These are phyloP conservation scores for Lumbricus terrestris DNA, from an alignment of 2,888 invertebrate genomes.

Conservation along the genomic window DNA sequence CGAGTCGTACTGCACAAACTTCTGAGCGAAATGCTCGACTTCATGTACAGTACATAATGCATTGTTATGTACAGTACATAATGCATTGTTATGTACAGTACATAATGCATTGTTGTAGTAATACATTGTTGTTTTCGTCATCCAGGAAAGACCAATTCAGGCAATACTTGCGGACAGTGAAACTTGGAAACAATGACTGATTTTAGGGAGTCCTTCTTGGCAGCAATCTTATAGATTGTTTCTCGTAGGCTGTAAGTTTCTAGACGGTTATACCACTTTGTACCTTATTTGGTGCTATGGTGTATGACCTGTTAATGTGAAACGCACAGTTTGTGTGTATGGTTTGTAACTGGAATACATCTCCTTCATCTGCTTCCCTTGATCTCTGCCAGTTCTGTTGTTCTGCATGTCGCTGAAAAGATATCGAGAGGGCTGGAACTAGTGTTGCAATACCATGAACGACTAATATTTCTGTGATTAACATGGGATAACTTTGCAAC, in stretches of 20 bases:
- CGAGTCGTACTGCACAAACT: slow-evolving; percentile 92
- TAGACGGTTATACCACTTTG: background rate
- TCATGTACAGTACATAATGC: slow-evolving; percentile 25
- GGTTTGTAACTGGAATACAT: background rate
- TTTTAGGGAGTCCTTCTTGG: background rate
- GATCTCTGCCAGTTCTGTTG: background rate
- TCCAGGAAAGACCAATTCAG: background rate
- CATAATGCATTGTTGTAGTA: background rate
- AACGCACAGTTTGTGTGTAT: background rate
- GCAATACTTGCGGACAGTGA: background rate
- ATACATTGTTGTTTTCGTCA: background rate
- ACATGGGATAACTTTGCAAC: background rate
- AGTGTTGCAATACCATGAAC: background rate
- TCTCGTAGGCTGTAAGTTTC: background rate
- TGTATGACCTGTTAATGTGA: background rate
- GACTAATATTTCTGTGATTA: background rate
- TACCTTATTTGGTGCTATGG: background rate
- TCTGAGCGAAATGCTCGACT: slow-evolving; percentile 91
- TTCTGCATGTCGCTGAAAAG: background rate
- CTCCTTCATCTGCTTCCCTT: background rate
- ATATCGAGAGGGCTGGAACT: background rate
- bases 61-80: slow-evolving; percentile 27
- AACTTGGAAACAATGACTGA: background rate
- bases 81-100: slow-evolving; percentile 20
- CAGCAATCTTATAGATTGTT: background rate